These are phyloP conservation scores for Sterna hirundo DNA, from an alignment of 2,113 vertebrate species.

Conservation along the genomic window DNA sequence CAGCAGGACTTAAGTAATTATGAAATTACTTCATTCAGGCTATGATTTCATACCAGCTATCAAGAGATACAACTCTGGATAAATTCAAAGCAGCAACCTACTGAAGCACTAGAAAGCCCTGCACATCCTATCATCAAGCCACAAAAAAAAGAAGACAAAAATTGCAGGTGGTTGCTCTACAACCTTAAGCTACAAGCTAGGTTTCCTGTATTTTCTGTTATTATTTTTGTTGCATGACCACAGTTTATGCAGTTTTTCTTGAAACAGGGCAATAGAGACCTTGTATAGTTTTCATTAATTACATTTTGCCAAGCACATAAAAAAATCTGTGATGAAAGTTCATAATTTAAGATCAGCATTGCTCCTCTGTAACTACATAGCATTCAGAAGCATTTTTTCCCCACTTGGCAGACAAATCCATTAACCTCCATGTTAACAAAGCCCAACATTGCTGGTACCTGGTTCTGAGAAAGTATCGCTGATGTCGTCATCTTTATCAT, in stretches of 20 bases:
- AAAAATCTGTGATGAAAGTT: not conserved
- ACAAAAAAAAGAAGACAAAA: not conserved
- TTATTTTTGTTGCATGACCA: not conserved
- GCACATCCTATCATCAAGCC: not conserved
- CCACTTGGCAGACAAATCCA: not conserved
- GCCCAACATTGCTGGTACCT: constrained; percentile 74
- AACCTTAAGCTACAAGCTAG: not conserved
- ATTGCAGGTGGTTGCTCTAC: not conserved
- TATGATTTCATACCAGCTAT: not conserved
- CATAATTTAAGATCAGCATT: not conserved
- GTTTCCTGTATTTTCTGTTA: not conserved
- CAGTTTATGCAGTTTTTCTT: not conserved
- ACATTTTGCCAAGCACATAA: not conserved
- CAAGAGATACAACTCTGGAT: not conserved
- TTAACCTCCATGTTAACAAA: not conserved
- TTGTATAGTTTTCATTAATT: not conserved
- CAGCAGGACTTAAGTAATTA: not conserved
- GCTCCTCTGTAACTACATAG: not conserved
- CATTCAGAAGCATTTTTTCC: not conserved
- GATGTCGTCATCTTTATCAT: constrained; percentile 96
- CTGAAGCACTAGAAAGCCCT: not conserved
- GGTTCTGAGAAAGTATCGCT: constrained; percentile 97
- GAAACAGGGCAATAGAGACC: not conserved
- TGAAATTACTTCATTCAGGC: not conserved
- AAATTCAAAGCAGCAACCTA: not conserved